phyloP scores from a whole-genome alignment of 2,797 vertebrate species.

The Clarias pachynema region DNA sequence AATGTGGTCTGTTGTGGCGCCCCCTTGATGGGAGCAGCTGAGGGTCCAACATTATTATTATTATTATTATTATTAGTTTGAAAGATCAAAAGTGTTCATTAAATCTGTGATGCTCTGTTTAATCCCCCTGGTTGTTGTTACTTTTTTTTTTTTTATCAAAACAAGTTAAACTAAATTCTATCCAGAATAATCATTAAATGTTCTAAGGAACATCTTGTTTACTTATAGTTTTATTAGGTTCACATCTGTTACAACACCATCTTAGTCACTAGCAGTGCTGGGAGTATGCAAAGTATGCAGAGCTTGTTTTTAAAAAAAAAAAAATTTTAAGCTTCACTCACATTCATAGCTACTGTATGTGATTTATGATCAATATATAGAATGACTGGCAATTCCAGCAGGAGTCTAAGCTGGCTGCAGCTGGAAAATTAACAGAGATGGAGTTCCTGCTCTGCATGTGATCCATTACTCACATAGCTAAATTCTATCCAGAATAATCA shows the following conservation, averaged over 20 bases:
- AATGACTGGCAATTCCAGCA: slow-evolving; percentile 2
- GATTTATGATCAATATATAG: neutral
- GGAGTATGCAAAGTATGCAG: neutral
- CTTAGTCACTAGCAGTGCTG: slow-evolving; percentile 38
- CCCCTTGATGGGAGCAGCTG: no score
- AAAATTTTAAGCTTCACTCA: neutral
- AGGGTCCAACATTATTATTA: no score
- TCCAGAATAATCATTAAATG: neutral
- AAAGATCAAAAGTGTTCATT: no score
- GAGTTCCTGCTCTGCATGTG: slow-evolving; percentile 51
- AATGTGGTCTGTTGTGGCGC: no score
- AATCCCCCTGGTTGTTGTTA: neutral
- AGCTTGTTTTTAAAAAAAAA: neutral
- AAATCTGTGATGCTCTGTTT: no score
- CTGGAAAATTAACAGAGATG: slow-evolving; percentile 55
- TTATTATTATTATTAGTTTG: no score
- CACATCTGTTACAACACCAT: slow-evolving; percentile 34
- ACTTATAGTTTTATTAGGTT: neutral
- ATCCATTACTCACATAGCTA: slow-evolving; percentile 50
- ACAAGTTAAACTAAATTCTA: neutral
- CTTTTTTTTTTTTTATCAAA: neutral
- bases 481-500: no score
- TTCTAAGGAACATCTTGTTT: neutral
- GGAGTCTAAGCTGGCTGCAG: slow-evolving; percentile 24
- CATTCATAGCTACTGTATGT: neutral